Conservation (phyloP, 2,888 invertebrate species). For the Diabrotica balteata region DNA sequence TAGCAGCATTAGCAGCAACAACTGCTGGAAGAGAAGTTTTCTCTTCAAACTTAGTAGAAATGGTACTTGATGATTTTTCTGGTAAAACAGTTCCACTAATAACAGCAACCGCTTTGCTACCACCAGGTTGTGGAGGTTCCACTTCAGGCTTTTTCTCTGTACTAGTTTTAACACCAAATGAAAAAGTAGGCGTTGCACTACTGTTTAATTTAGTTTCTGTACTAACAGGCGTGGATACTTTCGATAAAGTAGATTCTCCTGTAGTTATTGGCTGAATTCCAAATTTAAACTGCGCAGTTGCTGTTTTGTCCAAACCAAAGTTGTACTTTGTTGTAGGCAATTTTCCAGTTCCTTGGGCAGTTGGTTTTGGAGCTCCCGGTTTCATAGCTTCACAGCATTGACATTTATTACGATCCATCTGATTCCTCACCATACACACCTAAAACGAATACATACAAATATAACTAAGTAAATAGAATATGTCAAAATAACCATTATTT, state of each 20-base stretch:
- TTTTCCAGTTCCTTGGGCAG: conserved; percentile 38
- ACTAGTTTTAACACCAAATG: conserved; percentile 30
- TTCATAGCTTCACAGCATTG: conserved; percentile 67
- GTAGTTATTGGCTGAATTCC: conserved; percentile 47
- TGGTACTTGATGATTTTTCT: too few species aligned
- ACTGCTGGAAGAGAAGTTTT: too few species aligned
- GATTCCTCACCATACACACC: conserved; percentile 68
- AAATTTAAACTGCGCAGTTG: conserved; percentile 56
- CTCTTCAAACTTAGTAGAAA: too few species aligned
- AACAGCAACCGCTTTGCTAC: too few species aligned
- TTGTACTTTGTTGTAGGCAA: conserved; percentile 55
- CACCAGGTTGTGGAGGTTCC: too few species aligned
- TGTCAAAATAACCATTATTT: too few species aligned
- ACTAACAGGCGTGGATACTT: conserved; percentile 3
- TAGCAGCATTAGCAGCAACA: too few species aligned
- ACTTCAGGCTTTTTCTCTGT: too few species aligned
- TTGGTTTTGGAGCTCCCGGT: conserved; percentile 53
- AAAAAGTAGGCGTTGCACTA: conserved; percentile 29
- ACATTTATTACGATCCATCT: conserved; percentile 57
- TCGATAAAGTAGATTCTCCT: not conserved
- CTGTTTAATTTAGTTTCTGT: not conserved
- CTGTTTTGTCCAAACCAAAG: conserved; percentile 63
- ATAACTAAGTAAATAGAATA: too few species aligned
- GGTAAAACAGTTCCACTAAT: too few species aligned
- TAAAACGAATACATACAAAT: not conserved